Evolutionary conservation across 2,113 vertebrate species (phyloP), one percentile per base, ranked within the genome.

Genomic region (Callopanchax toddi): DNA sequence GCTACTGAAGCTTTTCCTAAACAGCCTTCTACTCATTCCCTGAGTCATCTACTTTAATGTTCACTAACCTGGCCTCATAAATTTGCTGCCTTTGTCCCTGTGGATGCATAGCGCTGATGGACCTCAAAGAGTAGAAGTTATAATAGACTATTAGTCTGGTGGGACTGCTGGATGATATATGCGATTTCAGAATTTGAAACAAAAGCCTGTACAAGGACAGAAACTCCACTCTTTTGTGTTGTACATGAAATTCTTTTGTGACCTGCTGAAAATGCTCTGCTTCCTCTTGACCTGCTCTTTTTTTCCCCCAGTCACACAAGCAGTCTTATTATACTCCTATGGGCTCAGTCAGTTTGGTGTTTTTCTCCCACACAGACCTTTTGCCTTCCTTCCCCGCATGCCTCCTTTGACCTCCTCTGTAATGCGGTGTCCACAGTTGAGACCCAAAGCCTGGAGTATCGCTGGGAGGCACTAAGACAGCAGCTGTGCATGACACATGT

Each of bases 401-500:
- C 21, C 52, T 68, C 34, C 29, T 18, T 26, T 59, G 58, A 81
- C 51, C 65, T 37, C 53, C 34, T 59, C 21, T 3, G 4, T 48
- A 60, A 56, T 7, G 18, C 8, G 5, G 12, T 74, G 77, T 50
- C 57, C 66, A 67, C 40, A 60, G 63, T 60, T 25, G 67, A 61
- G 37, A 50, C 54, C 72, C 56, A 54, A 48, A 53, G 61, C 82
- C 74, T 59, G 23, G 15, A 74, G 86, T 67, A 62, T 61, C 16
- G 61, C 82, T n/a, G 4, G 42, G 64, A 74, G 81, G 68, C 67
- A 76, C 49, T 60, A 56, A 66, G 56, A 61, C 62, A 71, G 74
- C 89, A 87, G 87, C 83, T 88, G 87, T 83, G 67, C 74, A 60
- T 48, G 68, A 83, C 84, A 89, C 86, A 83, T 88, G 86, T 85